phyloP scores from a whole-genome alignment of 2,113 vertebrate genomes.

The Aspidoscelis tigris region DNA sequence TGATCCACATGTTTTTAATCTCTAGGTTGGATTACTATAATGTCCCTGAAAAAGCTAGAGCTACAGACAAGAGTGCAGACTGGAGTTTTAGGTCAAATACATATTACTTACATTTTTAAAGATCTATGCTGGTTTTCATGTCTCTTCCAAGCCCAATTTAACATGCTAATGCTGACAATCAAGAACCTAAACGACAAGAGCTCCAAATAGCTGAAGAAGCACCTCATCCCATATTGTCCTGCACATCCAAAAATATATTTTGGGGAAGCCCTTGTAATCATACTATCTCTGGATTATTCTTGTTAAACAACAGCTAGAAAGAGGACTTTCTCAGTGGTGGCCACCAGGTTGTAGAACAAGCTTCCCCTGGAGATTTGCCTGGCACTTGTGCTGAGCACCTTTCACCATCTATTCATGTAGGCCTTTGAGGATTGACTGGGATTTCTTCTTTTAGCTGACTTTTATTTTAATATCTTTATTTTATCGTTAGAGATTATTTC shows the following conservation, averaged over 20 bases:
- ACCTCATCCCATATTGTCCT: neutral
- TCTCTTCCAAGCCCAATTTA: neutral
- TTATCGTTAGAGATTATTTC: neutral
- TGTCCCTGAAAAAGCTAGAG: no score
- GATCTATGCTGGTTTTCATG: no score
- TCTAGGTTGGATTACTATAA: no score
- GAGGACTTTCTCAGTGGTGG: neutral
- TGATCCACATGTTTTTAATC: no score
- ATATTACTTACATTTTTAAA: no score
- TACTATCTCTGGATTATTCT: neutral
- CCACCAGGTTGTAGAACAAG: neutral
- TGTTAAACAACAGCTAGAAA: neutral
- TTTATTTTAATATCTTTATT: no score
- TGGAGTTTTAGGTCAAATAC: no score
- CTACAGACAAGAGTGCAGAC: no score
- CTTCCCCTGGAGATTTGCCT: neutral
- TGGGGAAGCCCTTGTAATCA: neutral
- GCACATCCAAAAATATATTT: neutral
- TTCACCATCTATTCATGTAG: neutral
- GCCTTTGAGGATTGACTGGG: no score
- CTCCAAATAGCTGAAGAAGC: neutral
- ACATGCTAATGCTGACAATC: neutral
- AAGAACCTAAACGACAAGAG: neutral
- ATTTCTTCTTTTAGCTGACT: no score
- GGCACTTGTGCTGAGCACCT: neutral